Evolutionary conservation across 1,140 invertebrate genomes (phyloP).

Genomic region (Drosophila dunni): DNA sequence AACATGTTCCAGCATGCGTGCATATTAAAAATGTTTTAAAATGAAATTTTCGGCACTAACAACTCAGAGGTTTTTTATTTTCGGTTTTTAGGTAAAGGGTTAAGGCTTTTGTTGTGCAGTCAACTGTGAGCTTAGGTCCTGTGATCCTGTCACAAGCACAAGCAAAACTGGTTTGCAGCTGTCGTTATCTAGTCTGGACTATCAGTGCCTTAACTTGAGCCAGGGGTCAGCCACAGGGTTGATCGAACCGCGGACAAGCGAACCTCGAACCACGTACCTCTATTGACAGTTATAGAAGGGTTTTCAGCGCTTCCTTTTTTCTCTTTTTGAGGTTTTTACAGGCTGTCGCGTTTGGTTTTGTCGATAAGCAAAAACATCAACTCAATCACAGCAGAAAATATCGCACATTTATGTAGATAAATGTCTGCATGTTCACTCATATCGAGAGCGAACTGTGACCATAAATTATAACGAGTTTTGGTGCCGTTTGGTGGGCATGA

Average conservation of each 20-base stretch:
- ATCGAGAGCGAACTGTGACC: constrained; percentile 6
- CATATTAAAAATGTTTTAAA: constrained; percentile 79
- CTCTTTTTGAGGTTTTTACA: constrained; percentile 65
- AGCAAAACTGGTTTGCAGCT: constrained; percentile 55
- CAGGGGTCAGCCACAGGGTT: constrained; percentile 65
- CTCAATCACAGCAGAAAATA: constrained; percentile 51
- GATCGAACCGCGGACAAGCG: constrained; percentile 38
- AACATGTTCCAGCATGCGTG: constrained; percentile 66
- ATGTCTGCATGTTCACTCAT: neutral
- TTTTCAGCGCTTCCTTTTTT: neutral
- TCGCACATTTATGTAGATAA: constrained; percentile 38
- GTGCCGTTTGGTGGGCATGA: constrained; percentile 43
- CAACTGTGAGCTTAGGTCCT: constrained; percentile 68
- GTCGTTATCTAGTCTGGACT: constrained; percentile 69
- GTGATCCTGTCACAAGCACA: constrained; percentile 17
- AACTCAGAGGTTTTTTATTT: constrained; percentile 26
- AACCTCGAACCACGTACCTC: constrained; percentile 15
- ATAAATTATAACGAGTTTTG: constrained; percentile 48
- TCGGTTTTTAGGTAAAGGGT: constrained; percentile 49
- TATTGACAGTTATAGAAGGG: constrained; percentile 9
- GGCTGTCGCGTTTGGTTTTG: constrained; percentile 57
- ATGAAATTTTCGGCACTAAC: constrained; percentile 45
- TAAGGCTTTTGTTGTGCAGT: constrained; percentile 71
- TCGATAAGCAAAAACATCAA: constrained; percentile 40
- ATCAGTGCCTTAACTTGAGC: constrained; percentile 55